A percentile compares a stretch with the other conserved stretches of the same genome.
Evolutionary conservation across 2,797 vertebrate species (phyloP).

Genomic region (Molossus molossus): DNA sequence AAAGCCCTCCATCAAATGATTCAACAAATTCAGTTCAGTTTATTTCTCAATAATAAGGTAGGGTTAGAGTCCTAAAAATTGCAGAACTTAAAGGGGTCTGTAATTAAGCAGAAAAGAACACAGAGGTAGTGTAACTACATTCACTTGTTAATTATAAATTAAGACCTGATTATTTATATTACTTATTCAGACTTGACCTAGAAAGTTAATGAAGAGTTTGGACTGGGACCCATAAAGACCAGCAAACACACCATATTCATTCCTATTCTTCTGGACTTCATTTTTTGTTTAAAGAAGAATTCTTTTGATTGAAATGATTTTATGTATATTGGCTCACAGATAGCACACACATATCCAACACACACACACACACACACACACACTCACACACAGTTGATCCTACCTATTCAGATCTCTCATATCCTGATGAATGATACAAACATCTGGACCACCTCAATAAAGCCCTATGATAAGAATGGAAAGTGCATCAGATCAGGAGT

Average conservation of each 20-base stretch:
- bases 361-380: not conserved
- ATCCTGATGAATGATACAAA: not conserved
- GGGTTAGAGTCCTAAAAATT: not conserved
- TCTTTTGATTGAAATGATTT: slow-evolving; percentile 7
- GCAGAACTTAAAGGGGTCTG: not conserved
- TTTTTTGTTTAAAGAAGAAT: not conserved
- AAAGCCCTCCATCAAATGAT: not conserved
- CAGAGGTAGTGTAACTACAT: not conserved
- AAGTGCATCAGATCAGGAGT: not conserved
- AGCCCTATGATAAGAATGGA: not conserved
- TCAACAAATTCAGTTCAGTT: slow-evolving; percentile 1
- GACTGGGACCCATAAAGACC: not conserved
- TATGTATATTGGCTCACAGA: not conserved
- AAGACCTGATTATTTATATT: not conserved
- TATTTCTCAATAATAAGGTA: not conserved
- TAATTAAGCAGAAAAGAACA: not conserved
- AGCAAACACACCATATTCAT: not conserved
- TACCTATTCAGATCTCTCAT: not conserved
- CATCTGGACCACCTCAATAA: not conserved
- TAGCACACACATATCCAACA: not conserved
- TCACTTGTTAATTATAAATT: slow-evolving; percentile 1
- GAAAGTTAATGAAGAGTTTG: not conserved
- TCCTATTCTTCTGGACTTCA: not conserved
- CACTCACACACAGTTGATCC: not conserved
- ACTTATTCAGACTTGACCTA: not conserved